Evolutionary conservation across 2,888 invertebrate species (phyloP), one percentile per base, ranked within the genome.

Genomic region (Lithophane socia): DNA sequence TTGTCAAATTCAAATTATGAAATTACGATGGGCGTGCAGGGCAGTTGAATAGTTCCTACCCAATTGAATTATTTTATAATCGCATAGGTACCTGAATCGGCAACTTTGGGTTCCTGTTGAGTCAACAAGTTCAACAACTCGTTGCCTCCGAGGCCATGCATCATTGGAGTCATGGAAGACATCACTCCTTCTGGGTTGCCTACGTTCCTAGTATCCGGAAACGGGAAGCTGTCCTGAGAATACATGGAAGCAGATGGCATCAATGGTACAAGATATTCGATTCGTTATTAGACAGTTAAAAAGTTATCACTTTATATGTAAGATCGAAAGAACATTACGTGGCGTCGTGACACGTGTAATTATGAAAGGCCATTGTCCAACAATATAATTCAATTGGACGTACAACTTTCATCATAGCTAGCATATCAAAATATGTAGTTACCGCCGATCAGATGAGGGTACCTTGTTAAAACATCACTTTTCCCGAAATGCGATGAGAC

Each of bases 61-160:
- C 16, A 58, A 5, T 49, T 52, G 10, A 61, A 12, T 58, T 29
- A 44, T 54, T 9, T 10, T 52, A n/a, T 18, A 49, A 61, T 70
- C 7, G 16, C 56, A 75, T 86, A 37, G 37, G 37, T 37, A 96
- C 95, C 95, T 76, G 93, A 85, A 79, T 96, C 96, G 7, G 92
- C 94, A 24, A 89, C 80, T 58, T 92, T 91, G 0, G 95, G 94
- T 77, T 96, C 96, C 75, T 93, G 94, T 49, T 92, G 93, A 2
- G 90, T 83, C 70, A 94, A 85, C 79, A 93, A 76, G 42, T 90
- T 91, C 47, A 93, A 81, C 42, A 93, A 85, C 49, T 93, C 93
- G 68, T 91, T 93, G 54, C 91, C 90, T 2, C 86, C 86, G 18
- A 92, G 91, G 47, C 91, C 90, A 66, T 93, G 93, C 84, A 94